Base-by-base conservation (phyloP, 2,113 vertebrate species). In the Tapirus terrestris region DNA sequence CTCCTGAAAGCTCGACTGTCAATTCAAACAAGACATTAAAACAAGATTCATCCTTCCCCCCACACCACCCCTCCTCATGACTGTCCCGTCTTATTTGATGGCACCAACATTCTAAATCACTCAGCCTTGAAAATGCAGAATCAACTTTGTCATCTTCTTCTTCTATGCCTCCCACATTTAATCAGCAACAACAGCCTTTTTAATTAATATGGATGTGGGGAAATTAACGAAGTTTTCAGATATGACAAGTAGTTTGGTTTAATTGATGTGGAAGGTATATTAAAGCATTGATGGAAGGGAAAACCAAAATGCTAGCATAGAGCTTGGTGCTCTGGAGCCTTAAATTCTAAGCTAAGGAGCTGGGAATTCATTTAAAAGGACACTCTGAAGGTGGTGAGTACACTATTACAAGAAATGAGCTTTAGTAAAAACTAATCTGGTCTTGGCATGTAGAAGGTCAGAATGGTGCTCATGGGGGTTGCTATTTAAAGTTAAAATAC, bases 221-320 rank as follows among this genome's bases (percentile, higher is more conserved):
- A 93, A 91, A 98, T 97, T 95, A 97, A 94, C 21, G 8, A 80
- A 96, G 94, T 90, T 98, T 98, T 96, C 96, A 96, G 89, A 84
- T 84, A 94, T 94, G 94, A 95, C 95, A 97, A 75, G 75, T 36
- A 92, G 79, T 60, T 75, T 76, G 31, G 43, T 72, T 92, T 93
- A 96, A 95, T 51, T 97, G 94, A 96, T 96, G 89, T 68, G 63
- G 61, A 93, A 31, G 33, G 3, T 43, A 63, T 80, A 45, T 20
- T 67, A 61, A 84, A 89, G 14, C 45, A 56, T 1, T 33, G 36
- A 58, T 67, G 45, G 65, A 61, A 61, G 2, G 10, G n/a, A 63
- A 84, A 72, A 33, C 48, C 72, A 60, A 94, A 68, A 45, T 75
- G 36, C 31, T 45, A 90, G 39, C 48, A 25, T 9, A 77, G 31